Conservation (phyloP, 2,888 invertebrate species). For the Tachina fera region DNA sequence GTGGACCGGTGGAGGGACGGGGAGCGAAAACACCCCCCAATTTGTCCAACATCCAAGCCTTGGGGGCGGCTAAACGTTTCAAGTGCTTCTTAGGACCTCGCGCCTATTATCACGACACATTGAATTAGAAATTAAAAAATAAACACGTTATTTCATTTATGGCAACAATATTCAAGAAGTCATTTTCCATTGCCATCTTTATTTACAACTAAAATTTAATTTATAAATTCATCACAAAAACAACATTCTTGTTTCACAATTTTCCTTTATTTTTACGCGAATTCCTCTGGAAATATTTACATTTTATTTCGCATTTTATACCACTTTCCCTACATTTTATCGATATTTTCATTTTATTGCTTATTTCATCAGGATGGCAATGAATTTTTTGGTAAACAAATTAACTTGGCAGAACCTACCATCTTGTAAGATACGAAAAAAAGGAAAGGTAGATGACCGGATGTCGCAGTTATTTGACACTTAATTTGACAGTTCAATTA, state of each 20-base stretch:
- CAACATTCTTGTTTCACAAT: neutral
- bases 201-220: neutral
- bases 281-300: conserved; percentile 54
- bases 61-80: conserved; percentile 99
- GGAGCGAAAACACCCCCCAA: conserved; percentile 99
- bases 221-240: too few species aligned
- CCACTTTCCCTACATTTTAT: conserved; percentile 13
- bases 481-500: conserved; percentile 72
- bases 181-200: conserved; percentile 53
- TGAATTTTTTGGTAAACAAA: conserved; percentile 74
- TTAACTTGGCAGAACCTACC: conserved; percentile 80
- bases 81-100: conserved; percentile 99
- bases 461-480: conserved; percentile 76
- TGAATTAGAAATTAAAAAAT: conserved; percentile 1
- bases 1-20: conserved; percentile 98
- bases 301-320: conserved; percentile 30
- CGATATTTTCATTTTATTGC: conserved; percentile 56
- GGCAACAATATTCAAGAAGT: neutral
- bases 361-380: conserved; percentile 76
- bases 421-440: conserved; percentile 82
- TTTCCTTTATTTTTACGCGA: neutral
- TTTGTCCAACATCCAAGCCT: conserved; percentile 99
- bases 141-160: conserved; percentile 14
- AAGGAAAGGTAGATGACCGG: conserved; percentile 79
- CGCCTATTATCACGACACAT: conserved; percentile 86